These are phyloP conservation scores for Beris morrisii DNA, from an alignment of 2,888 invertebrate genomes.

Conservation along the genomic window DNA sequence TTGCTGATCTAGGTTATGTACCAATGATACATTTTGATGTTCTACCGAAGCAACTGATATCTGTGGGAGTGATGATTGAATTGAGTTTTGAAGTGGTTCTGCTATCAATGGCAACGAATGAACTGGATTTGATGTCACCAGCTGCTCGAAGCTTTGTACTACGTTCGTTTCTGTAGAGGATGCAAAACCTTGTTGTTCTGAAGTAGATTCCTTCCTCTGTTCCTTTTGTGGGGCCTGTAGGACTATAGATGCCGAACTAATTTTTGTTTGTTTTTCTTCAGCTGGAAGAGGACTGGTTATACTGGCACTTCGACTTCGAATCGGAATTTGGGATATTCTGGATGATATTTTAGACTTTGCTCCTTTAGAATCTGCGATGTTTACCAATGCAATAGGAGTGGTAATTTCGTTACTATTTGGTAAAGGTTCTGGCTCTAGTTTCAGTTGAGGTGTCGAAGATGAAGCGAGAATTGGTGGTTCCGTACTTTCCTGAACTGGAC, in stretches of 20 bases:
- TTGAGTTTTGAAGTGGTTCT: not conserved
- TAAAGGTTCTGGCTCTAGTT: not conserved
- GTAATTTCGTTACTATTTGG: constrained; percentile 1
- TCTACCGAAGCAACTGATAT: no score
- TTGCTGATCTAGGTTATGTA: not conserved
- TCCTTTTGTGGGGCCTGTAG: constrained; percentile 3
- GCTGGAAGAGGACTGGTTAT: constrained; percentile 24
- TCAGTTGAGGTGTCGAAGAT: no score
- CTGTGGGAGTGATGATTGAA: not conserved
- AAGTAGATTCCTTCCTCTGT: not conserved
- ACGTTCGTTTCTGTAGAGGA: not conserved
- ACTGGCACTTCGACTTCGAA: constrained; percentile 18
- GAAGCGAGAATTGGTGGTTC: no score
- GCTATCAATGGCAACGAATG: no score
- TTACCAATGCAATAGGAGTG: not conserved
- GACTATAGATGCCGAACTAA: constrained; percentile 24
- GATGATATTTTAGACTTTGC: not conserved
- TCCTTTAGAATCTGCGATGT: not conserved
- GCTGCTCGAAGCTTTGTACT: not conserved
- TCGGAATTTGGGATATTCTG: constrained; percentile 23
- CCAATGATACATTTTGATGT: no score
- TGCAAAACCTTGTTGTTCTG: not conserved
- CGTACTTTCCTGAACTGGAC: not conserved
- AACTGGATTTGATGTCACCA: not conserved
- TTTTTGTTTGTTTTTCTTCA: constrained; percentile 17